Base-by-base conservation (phyloP, 2,888 invertebrate genomes). In the Cephalotes varians region DNA sequence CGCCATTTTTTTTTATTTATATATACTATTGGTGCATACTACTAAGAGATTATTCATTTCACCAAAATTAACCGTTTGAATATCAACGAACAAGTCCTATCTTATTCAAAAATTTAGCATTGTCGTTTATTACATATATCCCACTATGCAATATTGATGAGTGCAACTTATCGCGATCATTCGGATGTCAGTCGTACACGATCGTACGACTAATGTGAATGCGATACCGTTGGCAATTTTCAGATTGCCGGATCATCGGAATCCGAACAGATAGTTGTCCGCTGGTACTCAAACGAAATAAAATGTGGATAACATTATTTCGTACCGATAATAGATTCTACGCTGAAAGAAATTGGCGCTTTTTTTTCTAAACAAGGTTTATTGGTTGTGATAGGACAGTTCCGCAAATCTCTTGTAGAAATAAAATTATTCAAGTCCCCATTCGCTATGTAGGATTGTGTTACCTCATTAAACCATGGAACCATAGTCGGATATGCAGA, bases 311-410 rank as follows among this genome's bases (percentile, higher is more conserved):
- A 34, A 84, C 28, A 91, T 93, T 54, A 92, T 60, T 93, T 93
- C n/a, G 86, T 92, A 31, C 94, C 94, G 21, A 94, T 94, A 44
- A 94, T 94, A 21, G 94, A 94, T 84, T 94, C 94, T 4, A 94
- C 94, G 83, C 94, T 94, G 82, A 94, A 94, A 1, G 94, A 93
- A 60, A 94, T 93, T 4, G 90, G 91, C 1, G 93, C 87, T 81
- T 94, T 93, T 60, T 93, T 93, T n/a, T 92, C 90, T 40, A 90
- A 74, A 34, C 85, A 87, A 12, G 88, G 51, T 49, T 67, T 80
- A 51, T 51, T 83, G 3, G 64, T 87, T 6, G 81, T 56, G 10
- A 80, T 73, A 18, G 85, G 67, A 31, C 81, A 82, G 28, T 76
- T 51, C 9, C 34, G 73, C 15, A 84, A 81, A 18, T 86, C 81